phyloP scores from a whole-genome alignment of 2,113 vertebrate genomes.

The Xenotilapia flavipinnis region DNA sequence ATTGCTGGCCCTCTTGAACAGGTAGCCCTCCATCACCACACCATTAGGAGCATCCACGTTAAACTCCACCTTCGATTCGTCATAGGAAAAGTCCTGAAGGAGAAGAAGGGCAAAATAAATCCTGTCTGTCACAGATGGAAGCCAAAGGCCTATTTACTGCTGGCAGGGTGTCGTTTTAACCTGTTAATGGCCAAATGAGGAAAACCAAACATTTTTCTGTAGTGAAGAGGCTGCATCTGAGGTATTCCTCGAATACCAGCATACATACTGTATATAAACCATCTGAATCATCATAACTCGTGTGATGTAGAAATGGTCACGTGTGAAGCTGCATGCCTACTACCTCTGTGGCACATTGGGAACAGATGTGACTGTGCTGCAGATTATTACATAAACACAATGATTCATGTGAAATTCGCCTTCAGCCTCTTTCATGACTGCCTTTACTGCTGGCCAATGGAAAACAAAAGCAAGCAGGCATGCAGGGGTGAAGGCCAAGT shows the following conservation, averaged over 20 bases:
- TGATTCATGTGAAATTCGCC: constrained; percentile 15
- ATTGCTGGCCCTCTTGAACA: constrained; percentile 98
- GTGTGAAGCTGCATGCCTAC: constrained; percentile 4
- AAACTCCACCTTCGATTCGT: constrained; percentile 90
- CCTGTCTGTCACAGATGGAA: neutral
- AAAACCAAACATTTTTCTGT: neutral
- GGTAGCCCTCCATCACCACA: constrained; percentile 98
- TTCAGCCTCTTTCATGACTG: neutral
- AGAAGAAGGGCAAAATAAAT: neutral
- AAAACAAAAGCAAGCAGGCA: neutral
- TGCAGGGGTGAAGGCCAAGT: neutral
- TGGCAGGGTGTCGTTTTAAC: neutral
- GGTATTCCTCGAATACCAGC: neutral
- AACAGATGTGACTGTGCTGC: constrained; percentile 54
- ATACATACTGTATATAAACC: neutral
- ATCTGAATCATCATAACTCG: neutral
- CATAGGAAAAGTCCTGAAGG: constrained; percentile 88
- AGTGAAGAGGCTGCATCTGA: neutral
- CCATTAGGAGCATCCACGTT: constrained; percentile 91
- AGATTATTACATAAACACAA: constrained; percentile 50
- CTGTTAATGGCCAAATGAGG: neutral
- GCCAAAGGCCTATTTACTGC: neutral
- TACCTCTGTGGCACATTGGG: constrained; percentile 6
- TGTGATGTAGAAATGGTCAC: constrained; percentile 31
- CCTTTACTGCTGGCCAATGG: neutral